Conservation (phyloP, 2,113 vertebrate genomes). For the Stegastes partitus region DNA sequence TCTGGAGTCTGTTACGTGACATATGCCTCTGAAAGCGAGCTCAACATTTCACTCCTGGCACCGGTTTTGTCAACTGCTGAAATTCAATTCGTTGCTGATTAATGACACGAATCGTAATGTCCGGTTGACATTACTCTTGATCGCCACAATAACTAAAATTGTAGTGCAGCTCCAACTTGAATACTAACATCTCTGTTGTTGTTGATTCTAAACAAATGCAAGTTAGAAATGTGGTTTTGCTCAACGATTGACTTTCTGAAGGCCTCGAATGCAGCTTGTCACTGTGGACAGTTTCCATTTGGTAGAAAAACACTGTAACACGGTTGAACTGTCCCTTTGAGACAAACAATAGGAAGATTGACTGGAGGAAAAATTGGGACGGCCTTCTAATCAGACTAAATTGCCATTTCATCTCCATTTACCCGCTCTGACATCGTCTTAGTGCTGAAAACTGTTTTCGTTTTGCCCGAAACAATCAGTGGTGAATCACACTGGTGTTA, state of each 20-base stretch:
- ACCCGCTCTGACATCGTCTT: background rate
- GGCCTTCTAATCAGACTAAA: background rate
- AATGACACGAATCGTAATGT: background rate
- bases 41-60: background rate
- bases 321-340: no score
- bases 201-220: background rate
- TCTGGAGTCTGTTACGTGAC: background rate
- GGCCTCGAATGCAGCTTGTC: background rate
- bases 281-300: background rate
- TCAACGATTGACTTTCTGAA: no score
- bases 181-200: background rate
- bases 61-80: background rate
- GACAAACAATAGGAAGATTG: no score
- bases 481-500: no score
- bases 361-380: background rate
- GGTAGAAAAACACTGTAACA: background rate
- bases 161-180: no score
- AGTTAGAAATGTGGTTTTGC: no score
- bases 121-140: background rate
- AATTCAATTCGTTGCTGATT: background rate
- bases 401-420: background rate
- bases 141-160: no score
- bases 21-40: slow-evolving; percentile 14
- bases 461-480: slow-evolving; percentile 1
- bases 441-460: accelerated